A percentile compares a stretch with the other conserved stretches of the same genome.
Conservation (phyloP, 2,888 invertebrate genomes). For the Panopea generosa region DNA sequence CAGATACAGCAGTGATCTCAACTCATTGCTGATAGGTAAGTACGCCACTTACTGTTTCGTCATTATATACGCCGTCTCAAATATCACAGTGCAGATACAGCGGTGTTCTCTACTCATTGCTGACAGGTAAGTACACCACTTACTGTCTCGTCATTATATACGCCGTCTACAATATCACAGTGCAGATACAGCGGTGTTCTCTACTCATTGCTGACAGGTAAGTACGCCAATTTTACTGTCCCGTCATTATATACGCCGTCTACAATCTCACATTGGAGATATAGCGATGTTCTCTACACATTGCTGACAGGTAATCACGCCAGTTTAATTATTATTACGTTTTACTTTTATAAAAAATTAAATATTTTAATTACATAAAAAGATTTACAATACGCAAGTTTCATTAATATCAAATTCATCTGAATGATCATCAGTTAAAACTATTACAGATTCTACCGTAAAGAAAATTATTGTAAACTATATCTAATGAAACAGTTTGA, state of each 20-base stretch:
- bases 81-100: conserved; percentile 79
- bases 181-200: conserved; percentile 79
- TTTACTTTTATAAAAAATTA: too few relatives aligned
- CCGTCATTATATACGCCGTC: conserved; percentile 77
- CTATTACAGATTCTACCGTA: too few relatives aligned
- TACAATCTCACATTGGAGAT: conserved; percentile 80
- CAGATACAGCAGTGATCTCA: too few relatives aligned
- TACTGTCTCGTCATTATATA: conserved; percentile 77
- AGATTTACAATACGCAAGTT: too few relatives aligned
- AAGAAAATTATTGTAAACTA: too few relatives aligned
- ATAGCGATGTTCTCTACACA: conserved; percentile 78
- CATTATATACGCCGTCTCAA: conserved; percentile 78
- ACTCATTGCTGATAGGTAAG: too few relatives aligned
- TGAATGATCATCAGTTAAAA: too few relatives aligned
- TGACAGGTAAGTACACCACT: conserved; percentile 71
- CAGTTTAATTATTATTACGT: neutral
- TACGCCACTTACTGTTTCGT: conserved; percentile 75
- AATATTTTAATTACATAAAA: too few relatives aligned
- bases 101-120: conserved; percentile 78
- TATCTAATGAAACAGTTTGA: too few relatives aligned
- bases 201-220: conserved; percentile 79
- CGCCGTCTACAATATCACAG: conserved; percentile 79
- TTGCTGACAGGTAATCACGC: conserved; percentile 75
- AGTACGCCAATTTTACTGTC: conserved; percentile 63
- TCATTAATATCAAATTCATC: too few relatives aligned